Percentiles rank a stretch among this genome's conserved stretches.
phyloP scores from a whole-genome alignment of 64 coral and sea anemone species.

The Montipora capricornis region DNA sequence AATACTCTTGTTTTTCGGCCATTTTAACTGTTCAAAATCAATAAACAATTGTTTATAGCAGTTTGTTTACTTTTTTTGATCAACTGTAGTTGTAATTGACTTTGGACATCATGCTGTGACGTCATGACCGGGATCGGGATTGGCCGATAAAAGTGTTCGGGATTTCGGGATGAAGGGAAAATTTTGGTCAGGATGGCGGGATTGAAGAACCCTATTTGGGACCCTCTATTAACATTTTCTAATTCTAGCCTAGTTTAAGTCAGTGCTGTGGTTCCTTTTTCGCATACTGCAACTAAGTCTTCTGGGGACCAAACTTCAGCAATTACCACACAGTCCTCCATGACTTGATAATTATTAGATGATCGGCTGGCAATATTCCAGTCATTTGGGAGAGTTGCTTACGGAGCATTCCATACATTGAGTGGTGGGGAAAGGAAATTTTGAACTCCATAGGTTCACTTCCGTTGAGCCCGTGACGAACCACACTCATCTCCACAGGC shows the following conservation, averaged over 20 bases:
- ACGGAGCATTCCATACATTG: not conserved
- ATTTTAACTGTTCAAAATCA: no score
- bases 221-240: not conserved
- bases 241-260: not conserved
- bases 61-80: no score
- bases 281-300: not conserved
- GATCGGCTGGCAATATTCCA: not conserved
- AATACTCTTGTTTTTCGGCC: no score
- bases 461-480: not conserved
- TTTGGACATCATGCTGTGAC: no score
- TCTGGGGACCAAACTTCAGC: not conserved
- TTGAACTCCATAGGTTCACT: not conserved
- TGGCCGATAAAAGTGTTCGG: no score
- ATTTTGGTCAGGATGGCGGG: no score
- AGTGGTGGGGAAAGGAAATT: not conserved
- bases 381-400: not conserved
- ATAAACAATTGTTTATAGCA: no score
- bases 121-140: no score
- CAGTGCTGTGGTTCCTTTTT: not conserved
- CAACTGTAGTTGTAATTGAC: no score
- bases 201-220: no score
- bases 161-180: no score
- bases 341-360: conserved; percentile 2
- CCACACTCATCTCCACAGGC: conserved; percentile 13
- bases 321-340: not conserved